A percentile compares a stretch with the other conserved stretches of the same genome.
phyloP scores from a whole-genome alignment of 2,797 vertebrate genomes.

The Sphenodon punctatus region DNA sequence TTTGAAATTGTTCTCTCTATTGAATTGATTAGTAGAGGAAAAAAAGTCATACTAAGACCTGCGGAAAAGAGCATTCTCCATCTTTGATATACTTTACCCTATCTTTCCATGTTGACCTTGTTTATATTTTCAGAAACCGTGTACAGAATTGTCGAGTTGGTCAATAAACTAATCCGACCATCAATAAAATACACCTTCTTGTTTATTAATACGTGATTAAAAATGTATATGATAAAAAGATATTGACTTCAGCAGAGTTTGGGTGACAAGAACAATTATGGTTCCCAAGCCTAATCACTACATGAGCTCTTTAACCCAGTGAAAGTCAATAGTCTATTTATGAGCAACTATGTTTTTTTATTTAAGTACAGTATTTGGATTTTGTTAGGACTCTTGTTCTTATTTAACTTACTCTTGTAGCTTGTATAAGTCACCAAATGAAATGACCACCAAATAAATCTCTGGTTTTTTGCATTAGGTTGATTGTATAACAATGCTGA shows the following conservation, averaged over 20 bases:
- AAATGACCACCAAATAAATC: constrained; percentile 40
- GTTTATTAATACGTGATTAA: constrained; percentile 87
- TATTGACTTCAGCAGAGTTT: constrained; percentile 77
- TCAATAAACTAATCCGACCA: constrained; percentile 84
- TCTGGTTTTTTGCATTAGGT: constrained; percentile 10
- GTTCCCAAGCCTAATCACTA: constrained; percentile 70
- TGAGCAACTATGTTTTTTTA: constrained; percentile 66
- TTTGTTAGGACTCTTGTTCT: constrained; percentile 57
- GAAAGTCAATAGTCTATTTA: constrained; percentile 76
- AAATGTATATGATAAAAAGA: constrained; percentile 86
- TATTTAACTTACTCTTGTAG: constrained; percentile 30
- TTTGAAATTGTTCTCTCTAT: neutral
- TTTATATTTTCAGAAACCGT: constrained; percentile 75
- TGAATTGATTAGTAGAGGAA: neutral
- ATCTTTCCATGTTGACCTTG: constrained; percentile 79
- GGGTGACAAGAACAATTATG: constrained; percentile 82
- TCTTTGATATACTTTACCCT: constrained; percentile 59
- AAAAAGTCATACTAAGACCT: neutral
- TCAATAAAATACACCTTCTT: constrained; percentile 83
- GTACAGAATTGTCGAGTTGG: constrained; percentile 65
- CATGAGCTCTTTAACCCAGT: constrained; percentile 55
- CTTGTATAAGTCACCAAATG: neutral
- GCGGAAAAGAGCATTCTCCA: neutral
- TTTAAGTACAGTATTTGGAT: constrained; percentile 57
- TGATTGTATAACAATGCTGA: constrained; percentile 29